These are phyloP conservation scores for Byasa hedistus DNA, from an alignment of 2,888 invertebrate genomes.

Conservation along the genomic window DNA sequence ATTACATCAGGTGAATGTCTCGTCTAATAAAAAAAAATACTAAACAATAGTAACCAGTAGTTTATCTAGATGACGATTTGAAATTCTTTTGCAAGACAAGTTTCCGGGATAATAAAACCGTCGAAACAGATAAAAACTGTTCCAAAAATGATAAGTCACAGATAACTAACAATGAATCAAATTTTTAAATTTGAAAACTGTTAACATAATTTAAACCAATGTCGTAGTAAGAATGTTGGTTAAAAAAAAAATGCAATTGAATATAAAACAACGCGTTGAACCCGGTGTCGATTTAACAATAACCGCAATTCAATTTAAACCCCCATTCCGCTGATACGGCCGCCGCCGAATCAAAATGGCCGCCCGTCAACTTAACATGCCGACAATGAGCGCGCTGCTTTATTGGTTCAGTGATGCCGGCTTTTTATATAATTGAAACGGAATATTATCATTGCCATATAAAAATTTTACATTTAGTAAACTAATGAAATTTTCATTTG, in stretches of 20 bases:
- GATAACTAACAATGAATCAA: no score
- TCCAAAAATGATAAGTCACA: no score
- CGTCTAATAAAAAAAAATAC: no score
- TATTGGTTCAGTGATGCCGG: slow-evolving; percentile 11
- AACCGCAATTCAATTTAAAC: slow-evolving; percentile 30
- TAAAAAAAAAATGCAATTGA: slow-evolving; percentile 18
- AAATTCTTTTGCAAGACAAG: no score
- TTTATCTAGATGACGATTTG: no score
- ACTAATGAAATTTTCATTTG: no score
- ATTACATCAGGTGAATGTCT: no score
- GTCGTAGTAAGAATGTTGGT: not conserved
- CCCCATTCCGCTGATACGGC: slow-evolving; percentile 15
- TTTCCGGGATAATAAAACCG: no score
- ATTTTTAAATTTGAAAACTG: no score
- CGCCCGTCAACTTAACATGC: slow-evolving; percentile 24
- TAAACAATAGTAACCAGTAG: no score
- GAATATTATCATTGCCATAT: not conserved
- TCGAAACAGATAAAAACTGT: no score
- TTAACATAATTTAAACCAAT: not conserved
- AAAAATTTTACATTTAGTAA: no score
- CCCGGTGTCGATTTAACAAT: slow-evolving; percentile 28
- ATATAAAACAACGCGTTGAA: slow-evolving; percentile 21
- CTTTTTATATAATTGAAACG: slow-evolving; percentile 1
- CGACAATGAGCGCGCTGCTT: slow-evolving; percentile 19
- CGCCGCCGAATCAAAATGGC: slow-evolving; percentile 27